Base-by-base conservation (phyloP, 2,888 invertebrate genomes). In the Arctia plantaginis region DNA sequence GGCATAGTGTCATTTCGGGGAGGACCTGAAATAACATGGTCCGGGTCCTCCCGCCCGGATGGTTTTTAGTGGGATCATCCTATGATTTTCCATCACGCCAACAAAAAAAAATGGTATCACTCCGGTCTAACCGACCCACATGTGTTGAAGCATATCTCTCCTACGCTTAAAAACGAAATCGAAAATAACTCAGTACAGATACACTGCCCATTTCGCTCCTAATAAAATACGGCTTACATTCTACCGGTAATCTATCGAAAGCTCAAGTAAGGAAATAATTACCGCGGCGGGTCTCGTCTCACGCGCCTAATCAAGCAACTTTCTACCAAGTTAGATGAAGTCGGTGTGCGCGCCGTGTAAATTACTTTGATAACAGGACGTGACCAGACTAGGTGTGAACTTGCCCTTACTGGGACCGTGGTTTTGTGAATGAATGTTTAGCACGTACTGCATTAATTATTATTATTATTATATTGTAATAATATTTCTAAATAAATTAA, bases 221-320 rank as follows among this genome's bases (percentile, higher is more conserved):
- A 69, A 73, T 69, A 69, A 73, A 73, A 51, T 41, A 18, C 39
- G 12, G 23, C 66, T 66, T 27, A 62, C 39, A 47, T 69, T 41
- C 51, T 55, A 64, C 35, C 62, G 39, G 27, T 62, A 71, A 71
- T 71, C 68, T 69, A 75, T 69, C 80, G 79, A 66, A 69, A 68
- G 51, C 69, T 77, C 70, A 33, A 68, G 65, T 72, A 71, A 82
- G 85, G 84, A 88, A 88, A 90, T 90, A 88, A 87, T 90, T 89
- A 90, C 83, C 83, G 72, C 78, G 72, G 75, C 77, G 77, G 84
- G 82, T 90, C 90, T 89, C 90, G 73, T 77, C 90, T 90, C 93
- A 94, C 94, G 94, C 90, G 88, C 90, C 90, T 91, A 93, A 93
- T 93, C 93, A 93, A 91, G 85, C 90, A 92, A 93, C 90, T 92